phyloP scores from a whole-genome alignment of 2,888 invertebrate genomes.

The Phaedon cochleariae region DNA sequence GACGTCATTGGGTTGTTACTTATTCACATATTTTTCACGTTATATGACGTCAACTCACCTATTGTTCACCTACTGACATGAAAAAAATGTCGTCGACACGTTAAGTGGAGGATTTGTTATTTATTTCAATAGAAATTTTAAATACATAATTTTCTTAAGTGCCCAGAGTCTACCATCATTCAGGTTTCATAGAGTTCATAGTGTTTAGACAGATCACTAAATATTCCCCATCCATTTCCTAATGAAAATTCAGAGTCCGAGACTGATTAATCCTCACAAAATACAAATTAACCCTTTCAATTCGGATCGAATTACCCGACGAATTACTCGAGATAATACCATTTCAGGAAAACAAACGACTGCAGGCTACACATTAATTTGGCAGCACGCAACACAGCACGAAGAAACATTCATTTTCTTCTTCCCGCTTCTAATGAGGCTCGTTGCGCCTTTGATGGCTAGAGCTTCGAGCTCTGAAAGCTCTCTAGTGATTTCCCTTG shows the following conservation, averaged over 20 bases:
- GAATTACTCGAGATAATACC: slow-evolving; percentile 29
- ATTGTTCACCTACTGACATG: too few species aligned
- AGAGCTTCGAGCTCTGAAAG: slow-evolving; percentile 25
- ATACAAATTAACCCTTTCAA: slow-evolving; percentile 33
- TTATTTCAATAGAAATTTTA: too few species aligned
- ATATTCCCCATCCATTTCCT: neutral
- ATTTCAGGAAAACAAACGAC: slow-evolving; percentile 33
- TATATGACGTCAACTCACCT: too few species aligned
- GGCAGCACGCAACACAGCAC: slow-evolving; percentile 33
- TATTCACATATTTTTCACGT: too few species aligned
- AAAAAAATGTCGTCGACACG: too few species aligned
- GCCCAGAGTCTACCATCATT: too few species aligned
- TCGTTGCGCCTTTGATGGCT: slow-evolving; percentile 40
- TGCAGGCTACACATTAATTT: slow-evolving; percentile 29
- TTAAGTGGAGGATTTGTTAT: too few species aligned
- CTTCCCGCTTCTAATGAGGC: slow-evolving; percentile 33
- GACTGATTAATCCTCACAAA: neutral
- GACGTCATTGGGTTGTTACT: too few species aligned
- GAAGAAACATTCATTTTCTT: slow-evolving; percentile 33
- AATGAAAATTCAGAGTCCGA: neutral
- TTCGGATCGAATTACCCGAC: slow-evolving; percentile 28
- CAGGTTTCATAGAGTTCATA: too few species aligned
- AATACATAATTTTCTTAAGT: too few species aligned
- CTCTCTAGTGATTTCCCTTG: slow-evolving; percentile 44
- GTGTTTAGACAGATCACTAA: too few species aligned